Base-by-base conservation (phyloP, 1,140 invertebrate genomes). In the Philaenus spumarius region DNA sequence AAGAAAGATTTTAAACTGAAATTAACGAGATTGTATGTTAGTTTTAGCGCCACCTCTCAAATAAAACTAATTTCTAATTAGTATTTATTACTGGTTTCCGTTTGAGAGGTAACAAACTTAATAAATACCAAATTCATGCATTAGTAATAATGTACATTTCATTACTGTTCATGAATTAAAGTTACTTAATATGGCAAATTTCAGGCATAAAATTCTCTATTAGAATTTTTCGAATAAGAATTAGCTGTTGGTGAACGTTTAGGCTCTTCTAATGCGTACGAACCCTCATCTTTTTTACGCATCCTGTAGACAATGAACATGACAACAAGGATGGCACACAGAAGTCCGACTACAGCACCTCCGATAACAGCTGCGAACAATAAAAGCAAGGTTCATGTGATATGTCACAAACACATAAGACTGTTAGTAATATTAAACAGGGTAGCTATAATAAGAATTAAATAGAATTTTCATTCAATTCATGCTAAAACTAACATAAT, bases 281-380 rank as follows among this genome's bases (percentile, higher is more conserved):
- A 97, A 14, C 97, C 97, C 75, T 99, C 97, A 73, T 99, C 97
- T 81, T 98, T 98, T 82, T 99, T 99, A 72, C 95, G 84, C 94
- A 99, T 98, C 70, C 97, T 86, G 76, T 98, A 98, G 5, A 96
- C 94, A 69, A 98, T 95, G 78, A 99, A 98, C 95, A 99, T 98
- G 45, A 98, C 93, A 60, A 98, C 89, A 46, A 99, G 81, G 73
- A 99, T 97, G 68, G 96, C 94, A 77, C 94, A 97, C 20, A 99
- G 80, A 35, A 99, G 76, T 40, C 95, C 94, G 14, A 99, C 95
- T 53, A 99, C 95, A 61, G 94, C 94, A 62, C 97, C 96, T 64
- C 96, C 96, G 72, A 98, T 97, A 46, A 98, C 93, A 76, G 95
- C 96, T 98, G 79, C 62, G 81, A 67, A 63, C 61, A 55, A 62